phyloP scores from a whole-genome alignment of 64 coral and sea anemone genomes.

The Platygyra sinensis region DNA sequence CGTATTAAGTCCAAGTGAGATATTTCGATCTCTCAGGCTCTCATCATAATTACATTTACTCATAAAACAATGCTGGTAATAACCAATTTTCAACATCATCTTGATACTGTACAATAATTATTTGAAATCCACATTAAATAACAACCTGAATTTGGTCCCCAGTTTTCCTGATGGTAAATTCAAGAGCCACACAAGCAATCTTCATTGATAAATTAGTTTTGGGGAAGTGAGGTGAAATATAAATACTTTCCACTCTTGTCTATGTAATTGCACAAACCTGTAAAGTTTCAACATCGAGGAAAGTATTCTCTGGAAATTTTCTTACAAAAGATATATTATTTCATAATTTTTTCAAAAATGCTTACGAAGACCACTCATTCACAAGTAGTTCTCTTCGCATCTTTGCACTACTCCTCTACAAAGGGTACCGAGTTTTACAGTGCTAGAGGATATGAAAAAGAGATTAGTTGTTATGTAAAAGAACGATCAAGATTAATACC shows the following conservation, averaged over 20 bases:
- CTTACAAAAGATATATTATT: conserved; percentile 21
- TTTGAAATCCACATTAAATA: conserved; percentile 43
- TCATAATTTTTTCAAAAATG: not conserved
- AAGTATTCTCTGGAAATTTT: not conserved
- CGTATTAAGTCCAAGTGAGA: not conserved
- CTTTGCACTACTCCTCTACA: not conserved
- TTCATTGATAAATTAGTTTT: too few relatives aligned
- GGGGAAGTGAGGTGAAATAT: not conserved
- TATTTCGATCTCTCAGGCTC: not conserved
- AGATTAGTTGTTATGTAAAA: not conserved
- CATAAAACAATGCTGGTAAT: conserved; percentile 21
- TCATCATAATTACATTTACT: conserved; percentile 32
- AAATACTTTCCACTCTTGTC: conserved; percentile 8
- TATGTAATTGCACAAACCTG: too few relatives aligned
- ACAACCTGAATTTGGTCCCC: not conserved
- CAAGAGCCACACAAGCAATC: not conserved
- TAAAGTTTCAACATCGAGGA: not conserved
- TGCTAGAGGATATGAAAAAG: not conserved
- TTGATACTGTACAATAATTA: conserved; percentile 41
- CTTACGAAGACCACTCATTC: not conserved
- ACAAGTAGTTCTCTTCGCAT: not conserved
- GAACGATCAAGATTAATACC: not conserved
- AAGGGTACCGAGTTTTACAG: not conserved
- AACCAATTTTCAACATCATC: conserved; percentile 16
- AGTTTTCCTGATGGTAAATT: not conserved